Evolutionary conservation across 2,113 vertebrate genomes (phyloP), one percentile per base, ranked within the genome.

Genomic region (Pongo pygmaeus): DNA sequence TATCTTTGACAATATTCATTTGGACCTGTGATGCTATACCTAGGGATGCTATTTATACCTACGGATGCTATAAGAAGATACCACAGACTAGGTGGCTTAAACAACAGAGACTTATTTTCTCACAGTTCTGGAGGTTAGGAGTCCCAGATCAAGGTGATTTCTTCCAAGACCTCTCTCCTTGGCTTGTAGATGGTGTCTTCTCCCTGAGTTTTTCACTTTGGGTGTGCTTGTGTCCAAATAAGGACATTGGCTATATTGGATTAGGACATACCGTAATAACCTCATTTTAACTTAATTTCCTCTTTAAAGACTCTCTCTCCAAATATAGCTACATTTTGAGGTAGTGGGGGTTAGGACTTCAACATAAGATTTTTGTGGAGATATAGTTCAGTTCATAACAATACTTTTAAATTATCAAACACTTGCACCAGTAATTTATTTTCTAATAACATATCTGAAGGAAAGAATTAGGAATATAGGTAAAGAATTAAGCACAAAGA

Each of bases 401-500:
- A 70, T 70, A 48, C 27, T 20, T 89, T 95, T 77, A 69, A 85
- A 80, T 88, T 74, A 79, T 69, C 11, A 92, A 86, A 52, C 11
- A 48, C 38, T 94, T 83, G 70, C 0, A 91, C 1, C 7, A 88
- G 20, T 93, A 74, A 96, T 91, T 95, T 6, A 84, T 93, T 5
- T 80, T 93, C 32, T 80, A 80, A 20, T 48, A 75, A 18, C 88
- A 55, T 91, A 74, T 88, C 55, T 38, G 30, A 85, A 70, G 48
- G 25, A 81, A 84, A 75, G 35, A 93, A 75, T 91, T 74, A 77
- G 14, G 3, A 84, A 88, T 96, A 40, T 75, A 95, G 23, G 8
- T 93, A 84, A 93, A 80, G 50, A 86, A 86, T 96, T 94, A 90
- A 94, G 22, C 80, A 59, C 22, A 92, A 91, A 88, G 81, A 84